A percentile compares a stretch with the other conserved stretches of the same genome.
Evolutionary conservation across 2,888 invertebrate species (phyloP).

Genomic region (Drosophila dives): DNA sequence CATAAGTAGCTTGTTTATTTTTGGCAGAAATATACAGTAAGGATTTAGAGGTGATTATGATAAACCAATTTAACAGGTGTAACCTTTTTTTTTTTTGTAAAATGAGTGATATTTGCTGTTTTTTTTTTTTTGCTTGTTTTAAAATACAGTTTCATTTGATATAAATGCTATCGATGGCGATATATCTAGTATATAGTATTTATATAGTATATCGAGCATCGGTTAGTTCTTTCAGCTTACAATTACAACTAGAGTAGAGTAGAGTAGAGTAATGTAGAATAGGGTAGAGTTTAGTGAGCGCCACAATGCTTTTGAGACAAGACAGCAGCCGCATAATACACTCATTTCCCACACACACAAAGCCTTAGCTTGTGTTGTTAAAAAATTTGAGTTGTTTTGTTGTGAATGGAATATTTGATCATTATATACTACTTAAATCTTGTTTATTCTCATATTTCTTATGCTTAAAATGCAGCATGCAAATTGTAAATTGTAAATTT

Average conservation of each 20-base stretch:
- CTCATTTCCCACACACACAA: conserved; percentile 16
- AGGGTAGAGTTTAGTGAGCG: conserved; percentile 5
- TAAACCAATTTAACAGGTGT: neutral
- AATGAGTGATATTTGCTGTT: conserved; percentile 4
- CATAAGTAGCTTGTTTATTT: neutral
- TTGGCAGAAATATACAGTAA: conserved; percentile 2
- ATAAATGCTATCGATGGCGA: conserved; percentile 53
- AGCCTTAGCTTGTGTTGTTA: conserved; percentile 27
- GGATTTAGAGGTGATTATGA: neutral
- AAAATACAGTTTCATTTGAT: conserved; percentile 49
- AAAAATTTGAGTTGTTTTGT: conserved; percentile 14
- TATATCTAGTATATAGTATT: conserved; percentile 5
- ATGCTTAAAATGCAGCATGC: conserved; percentile 22
- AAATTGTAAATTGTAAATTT: neutral
- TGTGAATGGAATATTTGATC: conserved; percentile 51
- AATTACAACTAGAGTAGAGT: conserved; percentile 43
- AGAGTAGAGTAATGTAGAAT: conserved; percentile 13
- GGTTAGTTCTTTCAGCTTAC: conserved; percentile 41
- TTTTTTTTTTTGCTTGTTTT: conserved; percentile 19
- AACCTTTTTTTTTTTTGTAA: neutral
- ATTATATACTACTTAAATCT: conserved; percentile 55
- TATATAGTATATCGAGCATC: conserved; percentile 35
- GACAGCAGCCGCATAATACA: conserved; percentile 14
- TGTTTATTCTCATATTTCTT: conserved; percentile 40
- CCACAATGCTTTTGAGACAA: conserved; percentile 31